Conservation (phyloP, 2,888 invertebrate genomes). For the Xanthorhoe spadicearia region DNA sequence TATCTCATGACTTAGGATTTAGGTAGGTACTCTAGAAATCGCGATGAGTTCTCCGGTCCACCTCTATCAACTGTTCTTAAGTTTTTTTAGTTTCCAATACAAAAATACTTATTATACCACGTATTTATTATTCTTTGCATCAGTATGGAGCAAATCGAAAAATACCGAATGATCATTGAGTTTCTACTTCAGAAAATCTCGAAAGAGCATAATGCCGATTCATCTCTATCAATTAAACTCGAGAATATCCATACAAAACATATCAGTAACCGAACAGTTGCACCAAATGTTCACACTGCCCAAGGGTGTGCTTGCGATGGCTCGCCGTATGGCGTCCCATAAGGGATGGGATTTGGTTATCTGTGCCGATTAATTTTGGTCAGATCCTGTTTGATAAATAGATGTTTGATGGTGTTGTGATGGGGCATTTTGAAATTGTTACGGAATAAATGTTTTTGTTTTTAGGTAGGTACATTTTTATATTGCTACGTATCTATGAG, state of each 20-base stretch:
- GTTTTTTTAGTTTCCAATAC: too few species aligned
- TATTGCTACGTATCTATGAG: too few species aligned
- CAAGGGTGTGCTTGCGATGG: conserved; percentile 60
- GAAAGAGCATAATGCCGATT: background rate
- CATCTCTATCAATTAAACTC: conserved; percentile 1
- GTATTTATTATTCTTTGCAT: too few species aligned
- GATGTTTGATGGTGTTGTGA: conserved; percentile 46
- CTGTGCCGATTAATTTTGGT: conserved; percentile 56
- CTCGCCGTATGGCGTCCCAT: conserved; percentile 39
- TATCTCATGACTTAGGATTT: too few species aligned
- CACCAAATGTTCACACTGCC: conserved; percentile 51
- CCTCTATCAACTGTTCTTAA: too few species aligned
- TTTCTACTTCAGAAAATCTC: background rate
- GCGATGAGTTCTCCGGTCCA: too few species aligned
- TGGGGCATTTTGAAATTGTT: conserved; percentile 20
- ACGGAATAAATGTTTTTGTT: conserved; percentile 19
- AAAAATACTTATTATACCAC: too few species aligned
- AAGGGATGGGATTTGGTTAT: conserved; percentile 59
- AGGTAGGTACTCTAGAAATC: too few species aligned
- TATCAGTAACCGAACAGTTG: conserved; percentile 53
- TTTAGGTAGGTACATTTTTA: too few species aligned
- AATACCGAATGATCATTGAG: background rate
- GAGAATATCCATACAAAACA: conserved; percentile 52
- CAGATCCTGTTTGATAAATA: conserved; percentile 48
- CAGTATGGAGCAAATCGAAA: too few species aligned